Conservation (phyloP, 2,888 invertebrate genomes). For the Ichneumoninae sp. region DNA sequence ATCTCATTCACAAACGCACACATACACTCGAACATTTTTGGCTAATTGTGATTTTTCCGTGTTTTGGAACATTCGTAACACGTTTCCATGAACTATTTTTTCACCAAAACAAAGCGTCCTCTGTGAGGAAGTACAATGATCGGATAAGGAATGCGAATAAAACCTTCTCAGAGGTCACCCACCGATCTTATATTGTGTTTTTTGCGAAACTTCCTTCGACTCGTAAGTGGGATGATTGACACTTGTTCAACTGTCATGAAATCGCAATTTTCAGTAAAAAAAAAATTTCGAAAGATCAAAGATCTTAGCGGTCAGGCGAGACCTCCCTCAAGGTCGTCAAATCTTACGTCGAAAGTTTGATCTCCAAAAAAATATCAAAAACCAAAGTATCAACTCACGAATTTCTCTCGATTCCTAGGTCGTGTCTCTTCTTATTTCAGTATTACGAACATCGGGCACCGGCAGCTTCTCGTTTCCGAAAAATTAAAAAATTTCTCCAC, state of each 20-base stretch:
- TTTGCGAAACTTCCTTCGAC: not conserved
- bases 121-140: too few species aligned
- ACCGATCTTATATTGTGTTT: not conserved
- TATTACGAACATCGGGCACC: constrained; percentile 11
- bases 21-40: too few species aligned
- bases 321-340: not conserved
- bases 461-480: constrained; percentile 45
- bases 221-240: too few species aligned
- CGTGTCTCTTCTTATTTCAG: constrained; percentile 30
- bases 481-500: constrained; percentile 20
- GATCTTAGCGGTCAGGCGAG: not conserved
- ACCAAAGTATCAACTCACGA: constrained; percentile 54
- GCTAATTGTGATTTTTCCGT: too few species aligned
- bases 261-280: not conserved
- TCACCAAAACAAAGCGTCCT: too few species aligned
- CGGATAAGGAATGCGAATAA: not conserved
- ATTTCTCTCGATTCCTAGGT: constrained; percentile 42
- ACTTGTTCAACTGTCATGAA: too few species aligned
- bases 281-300: not conserved
- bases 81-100: too few species aligned
- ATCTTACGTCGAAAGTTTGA: not conserved
- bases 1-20: too few species aligned
- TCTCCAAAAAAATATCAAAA: not conserved
- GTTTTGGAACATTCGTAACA: too few species aligned
- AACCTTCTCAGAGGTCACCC: not conserved